Evolutionary conservation across 2,888 invertebrate genomes (phyloP).

Genomic region (Caenorhabditis wallacei): DNA sequence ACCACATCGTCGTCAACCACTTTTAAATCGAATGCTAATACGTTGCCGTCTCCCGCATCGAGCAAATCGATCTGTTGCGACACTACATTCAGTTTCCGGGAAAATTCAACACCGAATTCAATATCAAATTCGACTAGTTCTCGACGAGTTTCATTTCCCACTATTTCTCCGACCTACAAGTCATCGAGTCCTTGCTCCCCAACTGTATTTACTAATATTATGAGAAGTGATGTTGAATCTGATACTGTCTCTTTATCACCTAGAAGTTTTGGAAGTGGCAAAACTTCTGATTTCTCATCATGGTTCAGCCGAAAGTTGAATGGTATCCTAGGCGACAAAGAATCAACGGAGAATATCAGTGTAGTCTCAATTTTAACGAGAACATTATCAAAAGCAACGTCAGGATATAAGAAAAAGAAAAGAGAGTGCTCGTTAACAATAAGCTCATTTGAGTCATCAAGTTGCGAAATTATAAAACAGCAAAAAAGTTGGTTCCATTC

Average conservation of each 20-base stretch:
- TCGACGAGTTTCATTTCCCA: conserved; percentile 60
- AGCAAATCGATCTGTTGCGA: conserved; percentile 47
- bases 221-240: conserved; percentile 45
- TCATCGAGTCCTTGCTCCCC: not conserved
- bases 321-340: conserved; percentile 35
- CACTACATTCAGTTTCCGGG: not conserved
- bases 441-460: conserved; percentile 19
- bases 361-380: conserved; percentile 53
- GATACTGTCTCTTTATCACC: conserved; percentile 54
- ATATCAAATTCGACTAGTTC: not conserved
- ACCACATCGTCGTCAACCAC: conserved; percentile 14
- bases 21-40: conserved; percentile 49
- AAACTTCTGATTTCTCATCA: conserved; percentile 46
- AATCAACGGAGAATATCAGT: conserved; percentile 11
- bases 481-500: conserved; percentile 47
- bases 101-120: not conserved
- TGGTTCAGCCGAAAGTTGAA: conserved; percentile 60
- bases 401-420: conserved; percentile 36
- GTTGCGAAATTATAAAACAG: conserved; percentile 10
- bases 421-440: conserved; percentile 35
- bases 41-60: conserved; percentile 23
- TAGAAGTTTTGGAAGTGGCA: conserved; percentile 31
- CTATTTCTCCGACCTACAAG: conserved; percentile 11
- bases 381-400: conserved; percentile 54
- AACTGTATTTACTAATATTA: not conserved